These are phyloP conservation scores for Mythimna loreyi DNA, from an alignment of 2,888 invertebrate species.

Conservation along the genomic window DNA sequence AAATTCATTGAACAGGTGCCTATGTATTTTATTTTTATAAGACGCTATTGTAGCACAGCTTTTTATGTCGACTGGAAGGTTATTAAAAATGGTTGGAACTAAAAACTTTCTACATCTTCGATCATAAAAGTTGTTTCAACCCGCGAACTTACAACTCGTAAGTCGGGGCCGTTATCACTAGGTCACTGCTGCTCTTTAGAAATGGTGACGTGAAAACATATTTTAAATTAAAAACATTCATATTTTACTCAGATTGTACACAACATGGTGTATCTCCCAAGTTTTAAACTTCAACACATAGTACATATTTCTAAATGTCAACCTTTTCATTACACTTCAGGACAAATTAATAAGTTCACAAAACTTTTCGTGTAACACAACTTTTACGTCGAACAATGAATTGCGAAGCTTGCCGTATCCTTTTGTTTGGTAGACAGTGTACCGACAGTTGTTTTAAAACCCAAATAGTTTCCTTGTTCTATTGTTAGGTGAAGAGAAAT, in stretches of 20 bases:
- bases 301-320: slow-evolving; percentile 6
- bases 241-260: neutral
- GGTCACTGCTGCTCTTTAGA: too few species aligned
- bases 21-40: too few species aligned
- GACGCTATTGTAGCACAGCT: too few species aligned
- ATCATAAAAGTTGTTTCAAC: too few species aligned
- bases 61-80: too few species aligned
- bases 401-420: slow-evolving; percentile 8
- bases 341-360: slow-evolving; percentile 42
- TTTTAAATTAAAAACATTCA: too few species aligned
- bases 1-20: too few species aligned
- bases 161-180: too few species aligned
- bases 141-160: too few species aligned
- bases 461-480: slow-evolving; percentile 39
- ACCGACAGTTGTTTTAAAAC: slow-evolving; percentile 38
- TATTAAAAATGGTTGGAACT: too few species aligned
- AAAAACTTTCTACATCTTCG: too few species aligned
- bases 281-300: neutral
- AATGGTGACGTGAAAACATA: too few species aligned
- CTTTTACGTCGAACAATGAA: slow-evolving; percentile 41
- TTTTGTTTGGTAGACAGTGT: slow-evolving; percentile 47
- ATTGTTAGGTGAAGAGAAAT: slow-evolving; percentile 10
- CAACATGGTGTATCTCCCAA: neutral
- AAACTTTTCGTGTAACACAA: slow-evolving; percentile 40
- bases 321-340: slow-evolving; percentile 33